These are phyloP conservation scores for Peromyscus aztecus DNA, from an alignment of 2,797 vertebrate species.

Conservation along the genomic window DNA sequence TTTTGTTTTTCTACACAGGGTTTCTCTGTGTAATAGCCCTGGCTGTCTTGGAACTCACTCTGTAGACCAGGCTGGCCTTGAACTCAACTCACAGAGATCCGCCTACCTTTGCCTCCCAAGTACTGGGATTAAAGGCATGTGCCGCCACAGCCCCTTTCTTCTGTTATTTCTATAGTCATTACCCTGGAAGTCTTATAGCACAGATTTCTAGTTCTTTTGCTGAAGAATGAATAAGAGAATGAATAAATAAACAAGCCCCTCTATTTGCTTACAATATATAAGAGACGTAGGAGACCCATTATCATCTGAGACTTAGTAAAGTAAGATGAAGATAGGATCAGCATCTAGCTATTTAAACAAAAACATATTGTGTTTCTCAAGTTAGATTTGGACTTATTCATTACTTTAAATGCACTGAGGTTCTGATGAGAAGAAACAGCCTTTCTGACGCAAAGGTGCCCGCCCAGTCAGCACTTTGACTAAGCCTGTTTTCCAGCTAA, in stretches of 20 bases:
- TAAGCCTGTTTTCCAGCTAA: neutral
- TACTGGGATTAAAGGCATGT: too few species aligned
- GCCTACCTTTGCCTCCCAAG: too few species aligned
- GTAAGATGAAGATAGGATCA: conserved; percentile 20
- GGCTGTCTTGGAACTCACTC: too few species aligned
- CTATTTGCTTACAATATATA: neutral
- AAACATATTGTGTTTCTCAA: conserved; percentile 37
- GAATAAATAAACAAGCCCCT: neutral
- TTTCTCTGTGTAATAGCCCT: too few species aligned
- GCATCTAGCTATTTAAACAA: conserved; percentile 74
- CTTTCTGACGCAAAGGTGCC: conserved; percentile 14
- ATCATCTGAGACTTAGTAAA: neutral
- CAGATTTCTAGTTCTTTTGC: neutral
- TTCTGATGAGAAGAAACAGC: conserved; percentile 61
- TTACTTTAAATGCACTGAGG: neutral
- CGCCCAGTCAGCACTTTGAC: neutral
- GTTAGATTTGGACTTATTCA: conserved; percentile 26
- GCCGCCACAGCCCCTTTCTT: too few species aligned
- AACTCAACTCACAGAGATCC: too few species aligned
- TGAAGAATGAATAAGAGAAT: neutral
- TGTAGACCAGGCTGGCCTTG: too few species aligned
- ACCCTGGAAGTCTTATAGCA: neutral
- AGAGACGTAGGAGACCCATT: neutral
- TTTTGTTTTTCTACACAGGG: too few species aligned
- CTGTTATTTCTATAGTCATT: conserved; percentile 6